Evolutionary conservation across 2,113 vertebrate species (phyloP), one percentile per base, ranked within the genome.

Genomic region (Callaeas wilsoni): DNA sequence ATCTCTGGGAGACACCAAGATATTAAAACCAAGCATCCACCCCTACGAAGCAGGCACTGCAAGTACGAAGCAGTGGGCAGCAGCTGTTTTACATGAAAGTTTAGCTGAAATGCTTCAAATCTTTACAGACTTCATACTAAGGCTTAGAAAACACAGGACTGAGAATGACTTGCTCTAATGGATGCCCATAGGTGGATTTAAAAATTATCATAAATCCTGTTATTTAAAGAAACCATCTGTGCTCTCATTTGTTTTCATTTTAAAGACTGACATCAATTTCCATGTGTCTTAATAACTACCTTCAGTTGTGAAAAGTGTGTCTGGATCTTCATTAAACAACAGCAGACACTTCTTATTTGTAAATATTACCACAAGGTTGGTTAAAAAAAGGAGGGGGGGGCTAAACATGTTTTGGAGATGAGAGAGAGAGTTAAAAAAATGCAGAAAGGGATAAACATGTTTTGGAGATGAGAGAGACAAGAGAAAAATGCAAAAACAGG

Each of bases 141-240:
- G 63, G 35, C 27, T 86, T 65, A 30, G 53, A 19, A 70, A 59
- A 59, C 5, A 17, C 15, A 71, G n/a, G 30, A 29, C 41, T 27
- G n/a, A 15, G 16, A 69, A 78, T 14, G 1, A 82, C 39, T 55
- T 80, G n/a, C n/a, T 87, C 52, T 63, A 80, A 62, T 42, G 35
- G 64, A 62, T 57, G 47, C 33, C 42, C 75, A 94, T 8, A 83
- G 78, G 53, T 91, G 19, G 16, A 65, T 85, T 92, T 55, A 50
- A 79, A 95, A 93, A 67, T 59, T 16, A 83, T 23, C 19, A 90
- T 44, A 41, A 85, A 62, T 88, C 67, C 79, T 65, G 42, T 70
- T 87, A 50, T 70, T 94, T 80, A 73, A 93, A 93, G 62, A 87
- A 87, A 42, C 55, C 50, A 80, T 74, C 75, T 78, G 50, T 62